These are phyloP conservation scores for Sapayoa aenigma DNA, from an alignment of 2,113 vertebrate species.

Conservation along the genomic window DNA sequence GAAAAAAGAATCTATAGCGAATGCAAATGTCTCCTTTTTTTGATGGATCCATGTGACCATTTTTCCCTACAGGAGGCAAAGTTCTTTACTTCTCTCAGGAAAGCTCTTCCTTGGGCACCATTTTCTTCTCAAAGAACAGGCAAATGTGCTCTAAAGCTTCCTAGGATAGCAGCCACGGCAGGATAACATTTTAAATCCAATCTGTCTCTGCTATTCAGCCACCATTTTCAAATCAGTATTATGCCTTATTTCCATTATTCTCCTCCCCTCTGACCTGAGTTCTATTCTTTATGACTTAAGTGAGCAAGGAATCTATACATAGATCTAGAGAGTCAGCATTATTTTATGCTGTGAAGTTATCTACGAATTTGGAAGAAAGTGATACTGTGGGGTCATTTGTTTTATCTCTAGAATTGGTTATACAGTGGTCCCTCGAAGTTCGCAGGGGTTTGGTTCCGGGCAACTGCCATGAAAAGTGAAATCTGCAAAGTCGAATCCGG, in stretches of 20 bases:
- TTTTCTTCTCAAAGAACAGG: neutral
- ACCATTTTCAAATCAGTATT: neutral
- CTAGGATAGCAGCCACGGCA: neutral
- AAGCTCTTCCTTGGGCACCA: neutral
- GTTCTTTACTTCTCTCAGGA: neutral
- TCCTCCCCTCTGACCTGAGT: neutral
- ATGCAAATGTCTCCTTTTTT: neutral
- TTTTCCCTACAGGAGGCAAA: neutral
- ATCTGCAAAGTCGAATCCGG: too few species aligned
- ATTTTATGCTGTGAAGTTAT: neutral
- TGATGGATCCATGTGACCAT: neutral
- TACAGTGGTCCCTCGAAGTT: too few species aligned
- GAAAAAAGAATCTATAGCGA: neutral
- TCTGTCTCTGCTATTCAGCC: neutral
- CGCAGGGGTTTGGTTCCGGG: too few species aligned
- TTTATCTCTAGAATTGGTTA: neutral
- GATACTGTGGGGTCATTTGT: neutral
- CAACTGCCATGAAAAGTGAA: too few species aligned
- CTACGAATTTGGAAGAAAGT: neutral
- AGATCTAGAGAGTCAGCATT: neutral
- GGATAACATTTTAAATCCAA: neutral
- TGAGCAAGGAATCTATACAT: neutral
- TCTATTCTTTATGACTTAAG: neutral
- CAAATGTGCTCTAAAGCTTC: neutral
- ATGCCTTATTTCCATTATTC: constrained; percentile 11